A percentile compares a stretch with the other conserved stretches of the same genome.
phyloP scores from a whole-genome alignment of 2,113 vertebrate genomes.

The Misgurnus anguillicaudatus region DNA sequence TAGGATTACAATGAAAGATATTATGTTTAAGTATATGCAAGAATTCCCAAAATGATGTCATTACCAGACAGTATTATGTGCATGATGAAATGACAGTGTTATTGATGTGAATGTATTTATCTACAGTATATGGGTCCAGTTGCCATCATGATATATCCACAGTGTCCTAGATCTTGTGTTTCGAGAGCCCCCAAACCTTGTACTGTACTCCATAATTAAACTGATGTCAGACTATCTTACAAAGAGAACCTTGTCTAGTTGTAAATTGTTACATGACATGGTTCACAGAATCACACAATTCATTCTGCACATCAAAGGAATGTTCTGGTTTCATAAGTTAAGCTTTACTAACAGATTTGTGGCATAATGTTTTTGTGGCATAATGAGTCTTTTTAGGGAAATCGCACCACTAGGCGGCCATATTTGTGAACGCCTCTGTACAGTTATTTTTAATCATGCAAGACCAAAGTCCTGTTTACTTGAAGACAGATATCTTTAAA shows the following conservation, averaged over 20 bases:
- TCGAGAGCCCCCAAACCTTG: constrained; percentile 58
- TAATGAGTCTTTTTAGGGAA: background rate
- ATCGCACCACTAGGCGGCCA: too few relatives aligned
- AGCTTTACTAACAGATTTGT: background rate
- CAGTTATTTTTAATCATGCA: too few relatives aligned
- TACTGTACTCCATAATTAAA: constrained; percentile 78
- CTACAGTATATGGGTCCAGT: constrained; percentile 54
- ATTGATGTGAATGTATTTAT: constrained; percentile 73
- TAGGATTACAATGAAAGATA: constrained; percentile 6
- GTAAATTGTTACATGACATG: constrained; percentile 66
- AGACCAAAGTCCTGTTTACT: too few relatives aligned
- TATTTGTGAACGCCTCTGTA: too few relatives aligned
- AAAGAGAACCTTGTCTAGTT: constrained; percentile 70
- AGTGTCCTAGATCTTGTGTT: constrained; percentile 68
- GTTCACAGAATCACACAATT: background rate
- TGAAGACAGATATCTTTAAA: too few relatives aligned
- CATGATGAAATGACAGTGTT: constrained; percentile 73
- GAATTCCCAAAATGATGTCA: constrained; percentile 59
- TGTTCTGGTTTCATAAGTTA: constrained; percentile 24
- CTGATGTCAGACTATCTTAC: constrained; percentile 63
- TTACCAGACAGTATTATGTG: constrained; percentile 72
- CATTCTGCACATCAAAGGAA: background rate
- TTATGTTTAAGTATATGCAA: constrained; percentile 24
- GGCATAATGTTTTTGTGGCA: too few relatives aligned
- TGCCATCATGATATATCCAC: constrained; percentile 60